Evolutionary conservation across 2,888 invertebrate genomes (phyloP), one percentile per base, ranked within the genome.

Genomic region (Keiferia lycopersicella): DNA sequence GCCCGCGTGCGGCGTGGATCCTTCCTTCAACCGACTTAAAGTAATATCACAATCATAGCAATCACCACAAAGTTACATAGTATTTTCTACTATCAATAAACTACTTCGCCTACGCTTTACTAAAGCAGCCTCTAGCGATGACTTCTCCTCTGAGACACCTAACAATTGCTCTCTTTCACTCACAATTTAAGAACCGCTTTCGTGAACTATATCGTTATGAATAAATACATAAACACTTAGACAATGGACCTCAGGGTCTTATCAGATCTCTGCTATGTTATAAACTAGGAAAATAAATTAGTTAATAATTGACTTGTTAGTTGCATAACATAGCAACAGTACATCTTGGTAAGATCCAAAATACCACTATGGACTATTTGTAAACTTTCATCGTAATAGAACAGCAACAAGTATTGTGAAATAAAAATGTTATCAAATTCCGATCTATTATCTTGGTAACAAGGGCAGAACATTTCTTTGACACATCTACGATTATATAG

Each of bases 41-140:
- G 82, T 91, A 87, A 88, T 92, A 92, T 92, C 92, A 92, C 92
- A 92, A 86, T 86, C 85, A 75, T 80, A 80, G 75, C 84, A 82
- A 82, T 78, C 82, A 80, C 78, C 77, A 74, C 72, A 74, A 72
- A 76, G 56, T 56, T 56, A 77, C 70, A 71, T 75, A 34, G 67
- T 51, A 57, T 61, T 53, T 67, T 61, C 70, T 78, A 77, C 71
- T 67, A 70, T 69, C 71, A 73, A 70, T 71, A 71, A 65, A 66
- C 70, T 72, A 71, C 67, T 65, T 59, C 62, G 48, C 58, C 63
- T 62, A 63, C 45, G 62, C 56, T 59, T 51, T 20, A 53, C 45
- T 51, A 45, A 38, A 59, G 51, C 74, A 73, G 75, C 76, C 73
- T 75, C 75, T 71, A 61, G 66, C 70, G 63, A 67, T 71, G 73